Conservation (phyloP, 2,888 invertebrate species). For the Eueremaeus valkanovi region DNA sequence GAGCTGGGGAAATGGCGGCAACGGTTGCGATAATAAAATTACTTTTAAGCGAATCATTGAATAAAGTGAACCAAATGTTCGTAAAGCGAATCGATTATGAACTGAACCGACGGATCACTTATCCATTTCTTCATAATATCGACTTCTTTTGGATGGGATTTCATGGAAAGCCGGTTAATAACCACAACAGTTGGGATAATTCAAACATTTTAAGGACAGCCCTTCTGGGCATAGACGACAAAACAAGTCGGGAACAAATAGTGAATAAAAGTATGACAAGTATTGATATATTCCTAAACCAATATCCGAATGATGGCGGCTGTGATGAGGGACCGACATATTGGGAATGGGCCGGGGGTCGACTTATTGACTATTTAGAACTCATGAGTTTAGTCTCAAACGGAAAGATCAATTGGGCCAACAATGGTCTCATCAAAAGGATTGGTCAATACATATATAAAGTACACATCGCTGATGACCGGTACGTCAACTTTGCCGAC, state of each 20-base stretch:
- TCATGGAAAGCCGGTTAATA: constrained; percentile 13
- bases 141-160: constrained; percentile 37
- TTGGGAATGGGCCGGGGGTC: constrained; percentile 32
- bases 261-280: constrained; percentile 23
- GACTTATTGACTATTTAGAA: constrained; percentile 34
- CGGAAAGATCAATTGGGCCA: not conserved
- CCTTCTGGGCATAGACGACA: constrained; percentile 12
- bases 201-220: constrained; percentile 26
- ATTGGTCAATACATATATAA: constrained; percentile 22
- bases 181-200: constrained; percentile 30
- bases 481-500: constrained; percentile 36
- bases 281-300: constrained; percentile 16
- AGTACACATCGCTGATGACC: constrained; percentile 20
- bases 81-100: constrained; percentile 27
- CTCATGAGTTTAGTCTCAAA: not conserved
- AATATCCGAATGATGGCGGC: constrained; percentile 33
- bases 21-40: constrained; percentile 19
- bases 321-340: constrained; percentile 35
- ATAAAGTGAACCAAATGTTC: constrained; percentile 20
- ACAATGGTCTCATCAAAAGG: constrained; percentile 10
- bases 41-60: constrained; percentile 18
- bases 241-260: not conserved
- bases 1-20: constrained; percentile 14
- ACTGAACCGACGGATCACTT: constrained; percentile 19
- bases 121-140: constrained; percentile 18